Base-by-base conservation (phyloP, 1,140 invertebrate species). In the Rhagoletis pomonella region DNA sequence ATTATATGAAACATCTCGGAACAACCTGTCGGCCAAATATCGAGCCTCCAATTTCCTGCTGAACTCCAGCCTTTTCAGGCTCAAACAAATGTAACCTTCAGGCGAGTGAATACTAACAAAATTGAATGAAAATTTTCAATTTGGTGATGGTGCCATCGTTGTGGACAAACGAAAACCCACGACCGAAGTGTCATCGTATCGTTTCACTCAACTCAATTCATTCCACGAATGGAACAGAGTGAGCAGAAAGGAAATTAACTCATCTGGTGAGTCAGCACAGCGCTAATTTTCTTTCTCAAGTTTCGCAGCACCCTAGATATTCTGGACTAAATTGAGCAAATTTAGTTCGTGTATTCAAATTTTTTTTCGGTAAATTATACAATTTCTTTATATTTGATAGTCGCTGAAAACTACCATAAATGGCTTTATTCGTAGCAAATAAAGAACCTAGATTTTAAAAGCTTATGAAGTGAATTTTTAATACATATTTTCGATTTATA, bases 141-240 rank as follows among this genome's bases (percentile, higher is more conserved):
- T 44, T 67, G 9, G 17, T 73, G 12, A 39, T n/a, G 42, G 4
- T 14, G 67, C 67, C 67, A 73, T 73, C 67, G 67, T 47, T 73
- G 42, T 44, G 29, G 39, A 47, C 42, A 47, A 14, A 39, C 67
- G 67, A 73, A 9, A 69, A 73, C 67, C 10, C 42, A 69, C 39
- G 67, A 73, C 67, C 67, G 67, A 73, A 44, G 42, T 73, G 67
- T 44, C 67, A 14, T 73, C 67, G 67, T 47, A 73, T n/a, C 67
- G 67, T 73, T 73, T 47, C 67, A 73, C 44, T 73, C 67, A 10
- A 73, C 67, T 73, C 67, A 73, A 73, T 73, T 73, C 39, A 44
- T 44, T 73, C 67, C 42, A 73, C 42, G 67, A 73, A 73, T 73
- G 42, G 67, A 73, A 73, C 44, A 44, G 67, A 73, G 67, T 73